Conservation (phyloP, 2,888 invertebrate genomes). For the Acronicta aceris region DNA sequence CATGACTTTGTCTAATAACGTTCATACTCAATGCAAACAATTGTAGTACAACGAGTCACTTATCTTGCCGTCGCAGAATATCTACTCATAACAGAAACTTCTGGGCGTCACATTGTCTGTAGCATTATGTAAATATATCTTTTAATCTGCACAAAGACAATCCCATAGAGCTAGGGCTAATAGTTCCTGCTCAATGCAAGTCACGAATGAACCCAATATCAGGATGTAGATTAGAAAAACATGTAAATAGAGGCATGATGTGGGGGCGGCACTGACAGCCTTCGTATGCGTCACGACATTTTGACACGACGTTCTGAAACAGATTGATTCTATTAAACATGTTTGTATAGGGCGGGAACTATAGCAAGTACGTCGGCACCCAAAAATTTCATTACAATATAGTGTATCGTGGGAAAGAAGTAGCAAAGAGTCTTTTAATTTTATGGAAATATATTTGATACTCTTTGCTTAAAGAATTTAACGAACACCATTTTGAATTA, state of each 20-base stretch:
- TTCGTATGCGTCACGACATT: conserved; percentile 48
- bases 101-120: conserved; percentile 77
- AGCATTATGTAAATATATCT: conserved; percentile 75
- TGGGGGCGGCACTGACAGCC: conserved; percentile 56
- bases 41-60: conserved; percentile 27
- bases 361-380: not conserved
- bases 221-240: conserved; percentile 79
- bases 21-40: conserved; percentile 19
- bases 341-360: conserved; percentile 35
- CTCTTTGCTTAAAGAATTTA: conserved; percentile 20
- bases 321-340: conserved; percentile 56
- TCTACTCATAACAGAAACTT: conserved; percentile 59
- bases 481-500: conserved; percentile 41
- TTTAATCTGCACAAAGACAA: conserved; percentile 74
- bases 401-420: conserved; percentile 50
- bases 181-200: conserved; percentile 77
- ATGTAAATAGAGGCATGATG: conserved; percentile 73
- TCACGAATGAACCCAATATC: conserved; percentile 81
- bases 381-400: conserved; percentile 11
- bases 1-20: conserved; percentile 2
- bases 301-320: conserved; percentile 34
- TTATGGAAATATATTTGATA: conserved; percentile 46
- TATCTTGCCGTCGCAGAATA: conserved; percentile 52
- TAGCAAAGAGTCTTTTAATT: conserved; percentile 40
- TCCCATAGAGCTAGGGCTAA: conserved; percentile 61